Conservation (phyloP, 2,113 vertebrate species). For the Larimichthys polyactis region DNA sequence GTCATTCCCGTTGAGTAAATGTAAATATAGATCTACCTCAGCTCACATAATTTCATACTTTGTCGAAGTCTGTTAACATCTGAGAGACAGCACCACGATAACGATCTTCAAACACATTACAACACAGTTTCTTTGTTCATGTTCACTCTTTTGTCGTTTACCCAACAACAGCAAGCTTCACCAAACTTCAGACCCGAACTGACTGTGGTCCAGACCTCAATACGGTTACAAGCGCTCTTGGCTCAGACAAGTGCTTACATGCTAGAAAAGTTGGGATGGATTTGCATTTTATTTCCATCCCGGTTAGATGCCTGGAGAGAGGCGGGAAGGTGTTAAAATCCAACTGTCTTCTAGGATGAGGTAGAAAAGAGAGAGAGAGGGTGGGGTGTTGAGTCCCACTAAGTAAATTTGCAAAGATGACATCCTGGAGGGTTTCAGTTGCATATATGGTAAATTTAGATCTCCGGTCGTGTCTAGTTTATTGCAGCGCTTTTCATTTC, state of each 20-base stretch:
- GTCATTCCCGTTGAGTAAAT: not conserved
- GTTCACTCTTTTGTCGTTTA: slow-evolving; percentile 57
- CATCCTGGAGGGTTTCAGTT: slow-evolving; percentile 56
- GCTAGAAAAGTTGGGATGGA: slow-evolving; percentile 58
- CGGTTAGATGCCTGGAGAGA: slow-evolving; percentile 62
- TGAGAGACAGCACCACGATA: slow-evolving; percentile 40
- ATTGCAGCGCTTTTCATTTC: not conserved
- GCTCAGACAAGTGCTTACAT: slow-evolving; percentile 63
- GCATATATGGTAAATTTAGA: not conserved
- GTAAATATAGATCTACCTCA: not conserved
- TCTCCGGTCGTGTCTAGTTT: not conserved
- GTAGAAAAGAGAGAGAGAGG: not conserved
- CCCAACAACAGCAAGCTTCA: slow-evolving; percentile 49
- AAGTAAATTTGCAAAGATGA: slow-evolving; percentile 66
- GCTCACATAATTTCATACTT: not conserved
- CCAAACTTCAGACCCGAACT: slow-evolving; percentile 1
- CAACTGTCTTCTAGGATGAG: slow-evolving; percentile 69
- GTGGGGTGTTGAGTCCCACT: slow-evolving; percentile 37
- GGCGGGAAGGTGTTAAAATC: slow-evolving; percentile 38
- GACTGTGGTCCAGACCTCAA: slow-evolving; percentile 31
- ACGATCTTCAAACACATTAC: slow-evolving; percentile 62
- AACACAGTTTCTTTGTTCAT: slow-evolving; percentile 57
- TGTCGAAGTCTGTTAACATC: slow-evolving; percentile 32
- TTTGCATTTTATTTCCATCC: slow-evolving; percentile 88
- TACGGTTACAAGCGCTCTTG: slow-evolving; percentile 44